These are phyloP conservation scores for Ornithorhynchus anatinus DNA, from an alignment of 2,113 vertebrate species.

Conservation along the genomic window DNA sequence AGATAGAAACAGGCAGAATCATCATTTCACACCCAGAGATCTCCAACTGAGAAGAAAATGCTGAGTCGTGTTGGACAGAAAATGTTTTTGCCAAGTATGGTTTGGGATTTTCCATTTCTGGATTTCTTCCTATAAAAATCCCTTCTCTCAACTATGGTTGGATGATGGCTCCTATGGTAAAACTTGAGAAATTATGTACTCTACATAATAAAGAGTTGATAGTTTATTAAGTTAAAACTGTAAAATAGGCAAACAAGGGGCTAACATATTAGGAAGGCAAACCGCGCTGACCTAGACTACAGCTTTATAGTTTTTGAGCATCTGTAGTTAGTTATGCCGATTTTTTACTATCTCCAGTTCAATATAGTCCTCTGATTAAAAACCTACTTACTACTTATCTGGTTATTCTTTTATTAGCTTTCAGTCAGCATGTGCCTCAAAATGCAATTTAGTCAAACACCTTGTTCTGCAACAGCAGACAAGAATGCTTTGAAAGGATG, in stretches of 20 bases:
- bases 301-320: constrained; percentile 67
- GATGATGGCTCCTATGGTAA: constrained; percentile 53
- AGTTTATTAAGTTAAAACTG: constrained; percentile 71
- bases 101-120: constrained; percentile 1
- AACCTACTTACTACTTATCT: constrained; percentile 55
- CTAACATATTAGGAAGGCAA: constrained; percentile 33
- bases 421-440: constrained; percentile 39
- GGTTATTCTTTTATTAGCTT: constrained; percentile 67
- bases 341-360: constrained; percentile 73
- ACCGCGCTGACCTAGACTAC: constrained; percentile 8
- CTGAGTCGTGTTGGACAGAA: too few relatives aligned
- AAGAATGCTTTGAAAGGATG: constrained; percentile 59
- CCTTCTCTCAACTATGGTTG: constrained; percentile 39
- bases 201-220: constrained; percentile 64
- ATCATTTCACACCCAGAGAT: too few relatives aligned
- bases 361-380: constrained; percentile 76
- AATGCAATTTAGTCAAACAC: constrained; percentile 60
- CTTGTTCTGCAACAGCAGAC: constrained; percentile 46
- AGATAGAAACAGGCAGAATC: too few relatives aligned
- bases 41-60: too few relatives aligned
- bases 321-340: constrained; percentile 69
- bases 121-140: neutral
- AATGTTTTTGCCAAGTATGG: neutral
- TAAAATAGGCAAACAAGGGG: constrained; percentile 56
- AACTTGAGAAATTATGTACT: constrained; percentile 58